Base-by-base conservation (phyloP, 1,140 invertebrate species). In the Doryteuthis pealeii region DNA sequence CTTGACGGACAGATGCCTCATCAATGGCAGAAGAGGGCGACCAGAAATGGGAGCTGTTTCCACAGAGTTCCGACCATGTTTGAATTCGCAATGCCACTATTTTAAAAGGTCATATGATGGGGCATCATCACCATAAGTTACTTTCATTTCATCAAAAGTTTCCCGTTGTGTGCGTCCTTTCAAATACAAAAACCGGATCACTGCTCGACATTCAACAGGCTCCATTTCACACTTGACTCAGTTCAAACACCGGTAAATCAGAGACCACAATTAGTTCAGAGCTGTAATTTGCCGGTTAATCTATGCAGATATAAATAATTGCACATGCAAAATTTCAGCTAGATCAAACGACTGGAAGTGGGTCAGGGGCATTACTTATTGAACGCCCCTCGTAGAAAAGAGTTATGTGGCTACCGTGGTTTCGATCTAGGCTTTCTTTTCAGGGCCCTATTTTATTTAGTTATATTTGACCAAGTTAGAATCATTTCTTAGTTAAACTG, bases 271-370 rank as follows among this genome's bases (percentile, higher is more conserved):
- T 58, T 58, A 58, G 54, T 58, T 58, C 54, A 58, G 54, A 58
- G 54, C 54, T 58, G 54, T 58, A 58, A 58, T 58, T 58, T 58
- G 54, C 54, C 54, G 18, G 5, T 10, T 58, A 58, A 58, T 18
- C 54, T 18, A 18, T 58, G 18, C 3, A 58, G 54, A 58, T 58
- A 58, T 58, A 58, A 28, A 28, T 58, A 5, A 58, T 58, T 58
- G 54, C 54, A 58, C 54, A 58, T 58, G 54, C 54, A 58, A 58
- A n/a, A 58, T 58, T 58, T 58, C 54, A 58, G 54, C 54, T 58
- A 58, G 18, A 58, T 58, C 54, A 58, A 18, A 58, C 18, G 18
- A 58, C 54, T 58, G 54, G 18, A 58, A 58, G 54, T 58, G 5
- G 54, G 54, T 58, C 54, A 58, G 54, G 26, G 26, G 54, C 54